Base-by-base conservation (phyloP, 2,113 vertebrate genomes). In the Chloropsis cyanopogon region DNA sequence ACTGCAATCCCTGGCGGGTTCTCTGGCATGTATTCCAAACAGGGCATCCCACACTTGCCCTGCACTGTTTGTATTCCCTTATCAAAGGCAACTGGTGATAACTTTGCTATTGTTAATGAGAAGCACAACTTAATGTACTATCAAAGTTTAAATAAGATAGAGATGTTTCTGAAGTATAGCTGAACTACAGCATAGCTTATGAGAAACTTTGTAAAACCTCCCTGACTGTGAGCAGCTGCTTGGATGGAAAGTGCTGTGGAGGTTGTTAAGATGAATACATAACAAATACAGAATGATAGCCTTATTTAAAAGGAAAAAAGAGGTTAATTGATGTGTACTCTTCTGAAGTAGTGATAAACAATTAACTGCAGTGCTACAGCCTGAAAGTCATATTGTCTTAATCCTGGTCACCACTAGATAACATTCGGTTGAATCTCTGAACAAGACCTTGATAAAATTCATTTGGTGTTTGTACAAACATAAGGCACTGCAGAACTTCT, bases 111-210 rank as follows among this genome's bases (percentile, higher is more conserved):
- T 96, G 84, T 93, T 94, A 88, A 90, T 25, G 52, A 54, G 59
- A 91, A 82, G 75, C 46, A 64, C 75, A 84, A 68, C 54, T 92
- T 82, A 44, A 26, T 73, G 4, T 92, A 59, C 88, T 96, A 97
- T 97, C 96, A 70, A 91, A 92, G 93, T 95, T 97, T 95, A 94
- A 92, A 95, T 92, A 91, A 94, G 96, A 97, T 97, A 97, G 50
- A 77, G 26, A 49, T 52, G 72, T 56, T 29, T 85, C 50, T 80
- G 70, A 49, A 92, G 53, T 56, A 33, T 44, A 56, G 57, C 68
- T 96, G 49, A 86, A 71, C 81, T 75, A n/a, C 72, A 89, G 61
- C 42, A 22, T 46, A 81, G 52, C 31, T 81, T 88, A 12, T 31
- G 31, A 71, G 49, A 88, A 92, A n/a, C 65, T 78, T 73, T 21